Conservation (phyloP, 2,888 invertebrate species). For the Disparrhopalites patrizii region DNA sequence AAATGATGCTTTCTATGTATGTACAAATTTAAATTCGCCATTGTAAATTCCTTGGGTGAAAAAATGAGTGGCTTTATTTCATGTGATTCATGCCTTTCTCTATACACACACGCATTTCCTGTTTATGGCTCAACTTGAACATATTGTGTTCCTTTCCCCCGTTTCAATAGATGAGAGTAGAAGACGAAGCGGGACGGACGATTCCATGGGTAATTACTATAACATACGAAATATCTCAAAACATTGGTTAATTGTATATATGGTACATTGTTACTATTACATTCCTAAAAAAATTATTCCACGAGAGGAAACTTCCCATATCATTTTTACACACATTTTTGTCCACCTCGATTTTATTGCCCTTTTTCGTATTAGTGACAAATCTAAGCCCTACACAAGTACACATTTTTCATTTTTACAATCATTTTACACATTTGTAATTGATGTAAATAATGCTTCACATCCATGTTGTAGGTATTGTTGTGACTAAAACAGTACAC, state of each 20-base stretch:
- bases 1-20: conserved; percentile 3
- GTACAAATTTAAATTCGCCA: neutral
- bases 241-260: neutral
- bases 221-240: no score
- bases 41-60: no score
- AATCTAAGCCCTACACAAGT: no score
- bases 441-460: no score
- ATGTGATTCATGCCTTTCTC: neutral
- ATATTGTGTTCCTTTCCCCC: neutral
- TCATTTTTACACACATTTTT: neutral
- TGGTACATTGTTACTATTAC: neutral
- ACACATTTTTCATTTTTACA: no score
- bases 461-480: no score
- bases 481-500: no score
- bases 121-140: neutral
- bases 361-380: no score
- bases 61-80: neutral
- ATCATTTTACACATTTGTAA: no score
- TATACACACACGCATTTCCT: neutral
- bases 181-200: conserved; percentile 15
- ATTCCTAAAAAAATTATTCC: no score
- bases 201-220: conserved; percentile 23
- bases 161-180: conserved; percentile 27
- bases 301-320: neutral
- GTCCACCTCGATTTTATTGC: no score